Evolutionary conservation across 2,113 vertebrate species (phyloP), one percentile per base, ranked within the genome.

Genomic region (Boulengeromyrus knoepffleri): DNA sequence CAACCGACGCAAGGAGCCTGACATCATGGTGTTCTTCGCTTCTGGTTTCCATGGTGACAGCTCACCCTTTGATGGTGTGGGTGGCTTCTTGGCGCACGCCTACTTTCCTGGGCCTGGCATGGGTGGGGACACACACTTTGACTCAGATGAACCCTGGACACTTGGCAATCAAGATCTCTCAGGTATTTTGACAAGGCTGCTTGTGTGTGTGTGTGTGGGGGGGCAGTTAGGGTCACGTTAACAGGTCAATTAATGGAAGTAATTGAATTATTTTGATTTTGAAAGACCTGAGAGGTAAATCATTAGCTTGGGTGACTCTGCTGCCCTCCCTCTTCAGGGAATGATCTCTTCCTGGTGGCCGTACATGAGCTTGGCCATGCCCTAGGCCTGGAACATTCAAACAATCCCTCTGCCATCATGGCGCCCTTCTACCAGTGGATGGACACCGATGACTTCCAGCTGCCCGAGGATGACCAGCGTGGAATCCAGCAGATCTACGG

Each of bases 371-470:
- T 99, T 27, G 99, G 99, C 47, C 99, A 99, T 0, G 97, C 98
- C 0, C 93, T 99, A 85, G 99, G 99, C 50, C 93, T 99, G 93
- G 97, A 99, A 92, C 99, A 99, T 92, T 99, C 99, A 0, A 98
- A 96, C 88, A 97, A 99, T 91, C 97, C 97, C 90, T 93, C 90
- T 0, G 98, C 99, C 83, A 96, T 97, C 89, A 99, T 99, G 99
- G 97, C 98, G 0, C 98, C 99, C 0, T 97, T 99, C 95, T 99
- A 99, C 95, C 97, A 98, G 93, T 99, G 97, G 97, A 98, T 96
- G 95, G 96, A 98, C 93, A 97, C 96, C 0, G 96, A 98, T 74
- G 96, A 97, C 94, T 99, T 99, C 96, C 96, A 97, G 17, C 94
- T 99, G 91, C 97, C 97, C 0, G 96, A 97, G 46, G 99, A 99